Percentiles rank a stretch among this genome's conserved stretches.
These are phyloP conservation scores for Anastatus disparis DNA, from an alignment of 1,140 invertebrate genomes.

Conservation along the genomic window DNA sequence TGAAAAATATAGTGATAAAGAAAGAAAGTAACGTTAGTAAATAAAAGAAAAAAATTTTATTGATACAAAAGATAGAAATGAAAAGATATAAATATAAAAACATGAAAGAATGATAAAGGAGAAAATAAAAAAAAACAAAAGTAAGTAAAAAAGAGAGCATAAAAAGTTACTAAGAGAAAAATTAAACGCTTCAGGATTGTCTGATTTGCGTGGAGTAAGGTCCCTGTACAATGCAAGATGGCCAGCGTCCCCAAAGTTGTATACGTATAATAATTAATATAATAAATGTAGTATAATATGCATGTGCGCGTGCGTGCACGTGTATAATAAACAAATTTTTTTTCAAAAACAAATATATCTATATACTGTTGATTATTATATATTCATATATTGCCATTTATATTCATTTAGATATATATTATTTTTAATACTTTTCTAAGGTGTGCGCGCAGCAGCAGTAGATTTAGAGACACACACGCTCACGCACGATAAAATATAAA, in stretches of 20 bases:
- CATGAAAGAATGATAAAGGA: conserved; percentile 49
- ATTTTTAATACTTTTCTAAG: conserved; percentile 40
- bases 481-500: conserved; percentile 37
- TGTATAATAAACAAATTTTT: conserved; percentile 40
- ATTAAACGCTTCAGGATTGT: conserved; percentile 68
- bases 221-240: conserved; percentile 68
- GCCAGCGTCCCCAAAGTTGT: conserved; percentile 67
- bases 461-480: conserved; percentile 60
- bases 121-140: conserved; percentile 16
- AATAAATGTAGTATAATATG: conserved; percentile 56
- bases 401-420: conserved; percentile 40
- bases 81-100: conserved; percentile 45
- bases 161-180: conserved; percentile 58
- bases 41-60: too few relatives aligned
- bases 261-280: conserved; percentile 52
- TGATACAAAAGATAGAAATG: too few relatives aligned
- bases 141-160: conserved; percentile 27
- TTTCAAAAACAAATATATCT: conserved; percentile 29
- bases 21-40: conserved; percentile 31
- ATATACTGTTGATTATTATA: conserved; percentile 21
- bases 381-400: conserved; percentile 32
- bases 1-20: conserved; percentile 4
- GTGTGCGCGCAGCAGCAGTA: background rate
- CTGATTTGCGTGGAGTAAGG: conserved; percentile 66
- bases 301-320: conserved; percentile 49